Evolutionary conservation across 2,113 vertebrate species (phyloP), one percentile per base, ranked within the genome.

Genomic region (Oncorhynchus nerka): DNA sequence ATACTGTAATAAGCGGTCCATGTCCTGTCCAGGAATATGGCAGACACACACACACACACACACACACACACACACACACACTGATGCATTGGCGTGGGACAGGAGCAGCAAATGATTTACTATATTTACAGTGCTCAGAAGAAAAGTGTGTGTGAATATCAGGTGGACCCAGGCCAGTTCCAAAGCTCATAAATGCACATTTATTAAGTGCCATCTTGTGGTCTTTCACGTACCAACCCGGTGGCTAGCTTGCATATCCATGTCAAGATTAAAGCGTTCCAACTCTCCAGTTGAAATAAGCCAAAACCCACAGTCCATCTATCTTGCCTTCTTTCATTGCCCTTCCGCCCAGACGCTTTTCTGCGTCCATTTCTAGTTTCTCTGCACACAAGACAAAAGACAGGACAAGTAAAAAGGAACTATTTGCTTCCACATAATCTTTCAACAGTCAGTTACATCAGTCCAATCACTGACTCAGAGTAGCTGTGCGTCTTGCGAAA

Each of bases 61-160:
- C 32, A 34, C 32, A 34, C 32, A 34, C 5, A 34, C 32, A 64
- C 11, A 64, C 39, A 20, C 55, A 57, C 55, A 61, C 69, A 26
- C 24, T 32, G 13, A 39, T 9, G 34, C 51, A 72, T 59, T 61
- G 34, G 66, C 26, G 55, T 59, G 32, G 51, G 34, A 71, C 61
- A 62, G 19, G 73, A 70, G 71, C 66, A 74, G 55, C 24, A 69
- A 30, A 49, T 76, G 57, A 77, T 81, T 81, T 81, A 81, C 67
- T 74, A 45, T 81, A 77, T 77, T 81, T 81, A 77, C 71, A 81
- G 70, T 76, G 8, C 3, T 24, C 22, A 11, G 30, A 34, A 19
- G 4, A 20, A 16, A 45, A 34, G 15, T 68, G 66, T 68, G 30
- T 39, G 28, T 68, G 32, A 34, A 6, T 19, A 13, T 30, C 30